phyloP scores from a whole-genome alignment of 92 coral and sea anemone species.

The Siderastrea siderea region DNA sequence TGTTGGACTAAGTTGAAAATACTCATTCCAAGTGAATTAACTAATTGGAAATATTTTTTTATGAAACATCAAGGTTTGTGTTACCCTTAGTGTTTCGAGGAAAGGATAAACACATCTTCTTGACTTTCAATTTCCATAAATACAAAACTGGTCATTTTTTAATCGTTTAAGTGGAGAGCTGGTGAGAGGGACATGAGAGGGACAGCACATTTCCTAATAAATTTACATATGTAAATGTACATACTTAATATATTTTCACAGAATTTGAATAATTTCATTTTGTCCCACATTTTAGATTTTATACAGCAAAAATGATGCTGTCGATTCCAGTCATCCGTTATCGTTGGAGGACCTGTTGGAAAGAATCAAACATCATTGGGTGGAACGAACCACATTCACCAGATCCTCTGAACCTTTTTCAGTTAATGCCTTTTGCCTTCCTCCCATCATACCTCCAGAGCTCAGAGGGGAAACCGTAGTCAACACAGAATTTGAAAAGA shows the following conservation, averaged over 20 bases:
- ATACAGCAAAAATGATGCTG: neutral
- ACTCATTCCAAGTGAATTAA: neutral
- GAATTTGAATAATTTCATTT: neutral
- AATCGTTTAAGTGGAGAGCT: neutral
- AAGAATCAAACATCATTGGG: constrained; percentile 6
- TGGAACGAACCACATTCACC: constrained; percentile 13
- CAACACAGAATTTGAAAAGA: constrained; percentile 17
- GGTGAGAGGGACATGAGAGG: neutral
- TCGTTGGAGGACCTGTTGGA: constrained; percentile 12
- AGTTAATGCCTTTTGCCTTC: constrained; percentile 5
- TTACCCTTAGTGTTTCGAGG: neutral
- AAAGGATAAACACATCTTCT: no score
- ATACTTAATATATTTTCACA: neutral
- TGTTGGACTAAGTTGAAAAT: neutral
- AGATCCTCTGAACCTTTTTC: neutral
- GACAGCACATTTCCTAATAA: no score
- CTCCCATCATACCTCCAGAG: constrained; percentile 4
- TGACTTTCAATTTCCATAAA: no score
- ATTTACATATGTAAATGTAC: neutral
- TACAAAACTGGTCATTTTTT: neutral
- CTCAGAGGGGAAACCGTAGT: neutral
- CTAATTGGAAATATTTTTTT: neutral
- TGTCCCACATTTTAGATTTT: neutral
- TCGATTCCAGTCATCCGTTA: neutral
- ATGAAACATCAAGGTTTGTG: neutral